Evolutionary conservation across 1,140 invertebrate genomes (phyloP), one percentile per base, ranked within the genome.

Genomic region (Drosophila subpulchrella): DNA sequence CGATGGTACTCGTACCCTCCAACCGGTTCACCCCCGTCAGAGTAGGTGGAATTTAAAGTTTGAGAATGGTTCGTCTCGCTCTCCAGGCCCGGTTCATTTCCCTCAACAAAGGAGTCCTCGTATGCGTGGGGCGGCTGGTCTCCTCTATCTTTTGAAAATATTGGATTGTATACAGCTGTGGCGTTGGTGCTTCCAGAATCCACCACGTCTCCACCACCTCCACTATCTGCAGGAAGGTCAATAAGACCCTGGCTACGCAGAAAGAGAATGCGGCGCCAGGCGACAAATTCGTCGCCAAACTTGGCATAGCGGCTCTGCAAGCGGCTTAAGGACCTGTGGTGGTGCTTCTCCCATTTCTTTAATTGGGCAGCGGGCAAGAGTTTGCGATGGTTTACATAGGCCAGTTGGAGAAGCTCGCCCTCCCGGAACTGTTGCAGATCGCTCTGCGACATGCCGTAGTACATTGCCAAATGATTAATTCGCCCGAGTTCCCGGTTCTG

Each of bases 401-500:
- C 62, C 8, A 92, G 44, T 24, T 80, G 81, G 0, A 58, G 75
- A 5, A 91, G 47, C 17, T 92, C 91, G 5, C 90, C 90, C 10
- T 90, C 84, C 1, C 91, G 85, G 75, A 92, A 92, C 32, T 89
- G 66, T 48, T 92, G 89, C 10, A 92, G 61, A 15, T 92, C 90
- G 12, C 51, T 80, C 8, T 90, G 59, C 0, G 67, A 57, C 71
- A 92, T 80, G 11, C 71, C 67, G 15, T 92, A 92, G 55, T 91
- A 83, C 0, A 70, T 66, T 0, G 91, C 91, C n/a, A 92, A 56
- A 0, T 65, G 57, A 13, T 48, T 55, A 27, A 92, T 81, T 0
- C 91, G 68, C 7, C 85, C 77, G 6, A 92, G 79, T 27, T 92
- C 91, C 48, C 75, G 47, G 12, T 78, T 51, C 58, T 92, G 91